phyloP scores from a whole-genome alignment of 2,113 vertebrate species.

The Deroptyus accipitrinus region DNA sequence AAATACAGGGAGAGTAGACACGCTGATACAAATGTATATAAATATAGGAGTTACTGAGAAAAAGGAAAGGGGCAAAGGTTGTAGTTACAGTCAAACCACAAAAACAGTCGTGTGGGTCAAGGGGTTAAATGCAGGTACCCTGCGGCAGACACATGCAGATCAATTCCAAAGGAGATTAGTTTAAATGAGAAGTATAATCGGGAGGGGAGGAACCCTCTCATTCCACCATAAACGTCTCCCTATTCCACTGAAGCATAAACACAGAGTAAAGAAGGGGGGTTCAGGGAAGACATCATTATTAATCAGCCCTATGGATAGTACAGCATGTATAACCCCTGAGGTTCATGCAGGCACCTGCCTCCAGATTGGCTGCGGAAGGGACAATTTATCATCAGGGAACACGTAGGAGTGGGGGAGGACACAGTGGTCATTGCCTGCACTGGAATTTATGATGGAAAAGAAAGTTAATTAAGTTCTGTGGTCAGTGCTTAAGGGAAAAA shows the following conservation, averaged over 20 bases:
- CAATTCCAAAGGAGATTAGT: conserved; percentile 40
- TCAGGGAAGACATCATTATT: conserved; percentile 52
- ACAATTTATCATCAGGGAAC: conserved; percentile 73
- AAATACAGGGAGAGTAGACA: background rate
- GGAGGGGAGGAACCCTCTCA: conserved; percentile 58
- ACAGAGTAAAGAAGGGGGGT: conserved; percentile 16
- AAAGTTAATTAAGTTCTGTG: conserved; percentile 77
- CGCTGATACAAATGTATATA: background rate
- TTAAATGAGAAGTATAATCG: conserved; percentile 51
- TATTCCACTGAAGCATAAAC: conserved; percentile 57
- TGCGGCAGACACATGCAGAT: conserved; percentile 16
- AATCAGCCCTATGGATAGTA: conserved; percentile 43
- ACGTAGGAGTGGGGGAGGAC: conserved; percentile 61
- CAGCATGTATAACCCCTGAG: conserved; percentile 58
- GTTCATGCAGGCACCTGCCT: conserved; percentile 70
- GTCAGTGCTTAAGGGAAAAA: conserved; percentile 69
- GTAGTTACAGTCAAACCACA: background rate
- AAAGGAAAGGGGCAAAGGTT: background rate
- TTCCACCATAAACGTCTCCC: conserved; percentile 53
- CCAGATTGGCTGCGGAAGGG: conserved; percentile 36
- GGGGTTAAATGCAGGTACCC: background rate
- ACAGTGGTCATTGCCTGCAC: conserved; percentile 58
- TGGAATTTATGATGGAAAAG: conserved; percentile 74
- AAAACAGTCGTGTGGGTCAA: background rate
- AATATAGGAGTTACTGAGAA: background rate